Evolutionary conservation across 1,140 invertebrate genomes (phyloP).

Genomic region (Portunus trituberculatus): DNA sequence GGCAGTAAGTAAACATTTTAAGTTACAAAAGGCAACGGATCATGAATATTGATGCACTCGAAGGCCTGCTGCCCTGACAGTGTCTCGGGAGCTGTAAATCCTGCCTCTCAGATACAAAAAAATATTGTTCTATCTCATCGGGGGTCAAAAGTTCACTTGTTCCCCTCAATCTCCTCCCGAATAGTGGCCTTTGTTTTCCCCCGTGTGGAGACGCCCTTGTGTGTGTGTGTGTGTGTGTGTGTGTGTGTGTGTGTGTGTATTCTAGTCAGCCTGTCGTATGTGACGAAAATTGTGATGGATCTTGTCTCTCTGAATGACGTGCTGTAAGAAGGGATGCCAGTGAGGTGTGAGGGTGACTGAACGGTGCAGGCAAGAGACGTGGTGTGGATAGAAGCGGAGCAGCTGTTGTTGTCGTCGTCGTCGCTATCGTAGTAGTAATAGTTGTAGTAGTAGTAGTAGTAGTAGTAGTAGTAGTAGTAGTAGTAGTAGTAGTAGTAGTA

Average conservation of each 20-base stretch:
- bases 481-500: not conserved
- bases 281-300: not conserved
- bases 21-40: no score
- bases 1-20: no score
- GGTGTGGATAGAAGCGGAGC: not conserved
- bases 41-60: not conserved
- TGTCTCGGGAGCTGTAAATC: not conserved
- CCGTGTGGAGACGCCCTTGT: not conserved
- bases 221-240: conserved; percentile 11
- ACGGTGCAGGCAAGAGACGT: no score
- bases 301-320: not conserved
- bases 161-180: not conserved
- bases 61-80: not conserved
- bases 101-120: not conserved
- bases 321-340: not conserved
- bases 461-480: conserved; percentile 14
- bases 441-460: not conserved
- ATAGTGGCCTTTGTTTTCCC: not conserved
- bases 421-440: not conserved
- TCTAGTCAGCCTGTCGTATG: not conserved
- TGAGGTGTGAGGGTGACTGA: not conserved
- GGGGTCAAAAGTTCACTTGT: not conserved
- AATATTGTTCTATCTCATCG: not conserved
- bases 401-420: not conserved
- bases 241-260: conserved; percentile 11